Conservation (phyloP, 2,797 vertebrate species). For the Smutsia gigantea region DNA sequence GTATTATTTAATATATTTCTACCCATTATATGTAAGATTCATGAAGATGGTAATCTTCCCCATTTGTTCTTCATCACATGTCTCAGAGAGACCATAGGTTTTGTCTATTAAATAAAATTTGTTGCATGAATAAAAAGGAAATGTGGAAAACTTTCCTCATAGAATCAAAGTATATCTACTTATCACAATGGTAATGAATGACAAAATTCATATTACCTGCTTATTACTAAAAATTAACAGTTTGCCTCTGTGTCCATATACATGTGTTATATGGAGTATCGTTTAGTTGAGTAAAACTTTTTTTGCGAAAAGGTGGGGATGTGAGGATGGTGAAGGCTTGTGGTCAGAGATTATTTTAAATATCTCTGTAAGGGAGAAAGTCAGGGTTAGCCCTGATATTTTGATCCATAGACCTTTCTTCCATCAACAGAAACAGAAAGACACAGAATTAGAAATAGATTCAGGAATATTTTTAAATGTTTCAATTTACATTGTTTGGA, state of each 20-base stretch:
- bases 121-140: not conserved
- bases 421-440: not conserved
- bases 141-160: not conserved
- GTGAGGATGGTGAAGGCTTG: not conserved
- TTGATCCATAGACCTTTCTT: not conserved
- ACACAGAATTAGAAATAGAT: not conserved
- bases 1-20: not conserved
- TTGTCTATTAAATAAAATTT: not conserved
- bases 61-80: not conserved
- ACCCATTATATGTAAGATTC: not conserved
- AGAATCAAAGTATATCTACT: not conserved
- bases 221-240: not conserved
- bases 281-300: not conserved
- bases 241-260: not conserved
- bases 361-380: not conserved
- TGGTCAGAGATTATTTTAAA: not conserved
- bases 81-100: not conserved
- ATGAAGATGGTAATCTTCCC: not conserved
- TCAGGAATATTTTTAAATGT: not conserved
- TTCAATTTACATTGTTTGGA: not conserved
- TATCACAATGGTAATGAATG: not conserved
- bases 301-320: not conserved
- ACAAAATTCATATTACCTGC: not conserved
- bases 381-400: not conserved
- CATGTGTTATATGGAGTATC: not conserved